Evolutionary conservation across 2,888 invertebrate species (phyloP).

Genomic region (Drosophila putrida): DNA sequence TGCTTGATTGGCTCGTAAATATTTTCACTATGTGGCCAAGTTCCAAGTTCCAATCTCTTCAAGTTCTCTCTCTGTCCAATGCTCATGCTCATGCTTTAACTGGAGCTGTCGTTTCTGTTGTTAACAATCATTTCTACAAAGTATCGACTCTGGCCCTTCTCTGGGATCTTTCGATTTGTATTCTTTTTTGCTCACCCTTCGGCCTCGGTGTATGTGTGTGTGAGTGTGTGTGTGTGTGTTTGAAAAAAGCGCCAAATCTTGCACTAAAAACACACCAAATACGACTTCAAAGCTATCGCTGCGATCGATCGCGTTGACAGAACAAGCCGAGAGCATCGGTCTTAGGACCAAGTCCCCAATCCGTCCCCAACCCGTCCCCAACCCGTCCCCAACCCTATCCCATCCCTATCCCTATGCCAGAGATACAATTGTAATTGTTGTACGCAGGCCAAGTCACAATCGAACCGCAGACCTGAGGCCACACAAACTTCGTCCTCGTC

Average conservation of each 20-base stretch:
- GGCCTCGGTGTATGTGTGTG: conserved; percentile 21
- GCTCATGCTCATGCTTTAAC: conserved; percentile 10
- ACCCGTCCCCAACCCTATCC: no score
- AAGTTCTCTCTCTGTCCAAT: conserved; percentile 1
- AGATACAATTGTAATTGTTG: conserved; percentile 63
- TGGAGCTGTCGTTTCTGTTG: conserved; percentile 76
- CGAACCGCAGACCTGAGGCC: conserved; percentile 38
- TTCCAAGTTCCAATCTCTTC: conserved; percentile 1
- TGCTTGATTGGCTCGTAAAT: conserved; percentile 85
- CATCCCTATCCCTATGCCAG: conserved; percentile 12
- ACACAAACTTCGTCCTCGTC: conserved; percentile 66
- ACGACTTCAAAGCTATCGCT: conserved; percentile 84
- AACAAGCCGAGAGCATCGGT: background rate
- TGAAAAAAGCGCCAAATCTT: conserved; percentile 84
- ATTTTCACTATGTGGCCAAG: conserved; percentile 77
- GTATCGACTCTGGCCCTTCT: conserved; percentile 53
- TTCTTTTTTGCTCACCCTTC: conserved; percentile 51
- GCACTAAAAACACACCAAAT: conserved; percentile 84
- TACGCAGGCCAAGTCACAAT: conserved; percentile 30
- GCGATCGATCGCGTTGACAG: conserved; percentile 82
- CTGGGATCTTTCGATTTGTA: conserved; percentile 13
- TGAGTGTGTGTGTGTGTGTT: conserved; percentile 43
- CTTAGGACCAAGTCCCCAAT: conserved; percentile 9
- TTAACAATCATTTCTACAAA: conserved; percentile 85
- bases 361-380: conserved; percentile 17